Evolutionary conservation across 2,797 vertebrate species (phyloP), one percentile per base, ranked within the genome.

Genomic region (Iguana delicatissima): DNA sequence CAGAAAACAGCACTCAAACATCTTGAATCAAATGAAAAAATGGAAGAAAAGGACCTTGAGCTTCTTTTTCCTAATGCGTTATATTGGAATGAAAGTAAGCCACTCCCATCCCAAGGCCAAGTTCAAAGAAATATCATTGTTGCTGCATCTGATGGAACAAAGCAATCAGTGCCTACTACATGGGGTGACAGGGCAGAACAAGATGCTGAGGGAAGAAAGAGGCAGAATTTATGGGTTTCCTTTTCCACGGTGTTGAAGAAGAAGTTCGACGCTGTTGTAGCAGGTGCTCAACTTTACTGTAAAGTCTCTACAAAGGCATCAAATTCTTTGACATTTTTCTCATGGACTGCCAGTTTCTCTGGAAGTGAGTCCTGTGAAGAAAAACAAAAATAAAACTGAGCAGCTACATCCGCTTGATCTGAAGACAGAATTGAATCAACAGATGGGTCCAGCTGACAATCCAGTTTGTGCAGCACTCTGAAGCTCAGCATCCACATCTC

Each of bases 241-340:
- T 94, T 93, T 87, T 95, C 87, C 91, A 92, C 91, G 92, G 93
- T 90, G 90, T 92, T 86, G 85, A 87, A 92, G 79, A 92, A 91
- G 76, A 81, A 94, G 91, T 91, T 76, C 32, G 90, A 85, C 92
- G 90, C 93, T 91, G 92, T 91, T 94, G 92, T 90, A 91, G 8
- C 67, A 91, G 86, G 89, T 62, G 42, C 91, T 84, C 50, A 57
- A 84, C 92, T 95, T 97, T 98, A 99, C 96, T 99, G 99, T 90
- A 99, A 98, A 92, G 98, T 99, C 95, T 99, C 99, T 92, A 99
- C 99, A 92, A 99, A 99, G 22, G 99, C 99, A 85, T 99, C 99
- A 91, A 99, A 99, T 95, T 99, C 99, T 76, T 99, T 98, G 5
- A 99, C 99, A 29, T 99, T 99, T 91, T 98, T 99, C 97, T 99